Conservation (phyloP, 92 coral and sea anemone genomes). For the Epizoanthus rinbou region DNA sequence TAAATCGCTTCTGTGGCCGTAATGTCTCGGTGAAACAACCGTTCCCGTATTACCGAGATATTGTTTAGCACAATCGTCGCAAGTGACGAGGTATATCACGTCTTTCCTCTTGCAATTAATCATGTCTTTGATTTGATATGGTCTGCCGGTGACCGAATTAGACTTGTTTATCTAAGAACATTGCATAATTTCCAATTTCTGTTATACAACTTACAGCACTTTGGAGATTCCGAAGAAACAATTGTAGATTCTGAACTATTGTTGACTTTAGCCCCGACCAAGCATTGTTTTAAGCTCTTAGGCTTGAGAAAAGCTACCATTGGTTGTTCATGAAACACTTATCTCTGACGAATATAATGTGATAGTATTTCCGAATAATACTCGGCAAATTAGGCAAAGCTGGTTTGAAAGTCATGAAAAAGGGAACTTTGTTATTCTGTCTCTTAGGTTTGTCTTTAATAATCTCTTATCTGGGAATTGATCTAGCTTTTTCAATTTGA, state of each 20-base stretch:
- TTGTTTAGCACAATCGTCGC: background rate
- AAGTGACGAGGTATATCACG: no score
- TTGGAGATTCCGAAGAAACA: no score
- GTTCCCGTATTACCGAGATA: background rate
- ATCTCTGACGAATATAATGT: background rate
- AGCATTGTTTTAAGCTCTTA: background rate
- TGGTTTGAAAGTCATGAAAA: background rate
- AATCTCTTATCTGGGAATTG: background rate
- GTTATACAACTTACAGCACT: no score
- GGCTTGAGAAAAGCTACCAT: background rate
- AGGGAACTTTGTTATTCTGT: background rate
- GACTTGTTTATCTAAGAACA: no score
- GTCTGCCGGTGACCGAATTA: background rate
- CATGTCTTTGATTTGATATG: background rate
- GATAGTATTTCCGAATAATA: background rate
- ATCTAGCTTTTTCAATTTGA: background rate
- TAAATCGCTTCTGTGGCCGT: no score
- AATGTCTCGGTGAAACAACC: no score
- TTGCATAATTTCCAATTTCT: constrained; percentile 8
- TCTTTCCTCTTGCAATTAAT: background rate
- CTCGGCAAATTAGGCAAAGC: background rate
- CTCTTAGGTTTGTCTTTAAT: background rate
- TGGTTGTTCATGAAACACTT: background rate
- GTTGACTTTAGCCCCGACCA: background rate
- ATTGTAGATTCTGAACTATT: no score